A percentile compares a stretch with the other conserved stretches of the same genome.
phyloP scores from a whole-genome alignment of 1,140 invertebrate species.

The Trachymyrmex cornetzi region DNA sequence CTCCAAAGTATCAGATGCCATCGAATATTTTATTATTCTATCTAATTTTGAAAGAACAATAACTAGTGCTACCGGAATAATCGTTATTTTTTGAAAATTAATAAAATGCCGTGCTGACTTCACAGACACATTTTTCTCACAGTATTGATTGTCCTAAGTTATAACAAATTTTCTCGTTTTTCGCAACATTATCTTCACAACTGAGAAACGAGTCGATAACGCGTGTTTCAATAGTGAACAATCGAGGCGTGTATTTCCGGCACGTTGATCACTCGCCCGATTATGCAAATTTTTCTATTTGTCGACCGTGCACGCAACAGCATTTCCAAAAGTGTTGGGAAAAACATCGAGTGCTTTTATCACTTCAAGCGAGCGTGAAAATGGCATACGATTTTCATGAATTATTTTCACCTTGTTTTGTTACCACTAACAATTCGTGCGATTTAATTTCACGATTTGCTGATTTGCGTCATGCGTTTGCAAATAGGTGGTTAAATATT shows the following conservation, averaged over 20 bases:
- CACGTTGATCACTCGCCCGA: constrained; percentile 36
- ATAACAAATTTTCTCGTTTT: constrained; percentile 16
- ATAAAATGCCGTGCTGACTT: no score
- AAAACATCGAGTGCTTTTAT: constrained; percentile 56
- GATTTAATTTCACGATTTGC: constrained; percentile 63
- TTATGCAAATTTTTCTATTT: constrained; percentile 71
- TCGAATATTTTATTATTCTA: no score
- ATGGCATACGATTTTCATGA: constrained; percentile 51
- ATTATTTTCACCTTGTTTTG: constrained; percentile 61
- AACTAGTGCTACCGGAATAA: no score
- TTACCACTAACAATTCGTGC: constrained; percentile 53
- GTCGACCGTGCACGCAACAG: not conserved
- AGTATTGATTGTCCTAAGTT: not conserved
- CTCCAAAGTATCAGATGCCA: no score
- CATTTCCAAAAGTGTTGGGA: constrained; percentile 42
- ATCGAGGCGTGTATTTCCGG: constrained; percentile 56
- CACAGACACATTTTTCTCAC: constrained; percentile 18
- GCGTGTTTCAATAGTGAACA: constrained; percentile 38
- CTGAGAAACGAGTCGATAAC: constrained; percentile 20
- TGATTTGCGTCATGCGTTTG: not conserved
- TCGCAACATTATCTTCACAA: constrained; percentile 1
- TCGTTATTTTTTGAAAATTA: no score
- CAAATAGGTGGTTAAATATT: constrained; percentile 32
- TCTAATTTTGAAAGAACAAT: no score
- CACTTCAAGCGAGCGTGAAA: not conserved